phyloP scores from a whole-genome alignment of 1,140 invertebrate species.

The Heliothis virescens region DNA sequence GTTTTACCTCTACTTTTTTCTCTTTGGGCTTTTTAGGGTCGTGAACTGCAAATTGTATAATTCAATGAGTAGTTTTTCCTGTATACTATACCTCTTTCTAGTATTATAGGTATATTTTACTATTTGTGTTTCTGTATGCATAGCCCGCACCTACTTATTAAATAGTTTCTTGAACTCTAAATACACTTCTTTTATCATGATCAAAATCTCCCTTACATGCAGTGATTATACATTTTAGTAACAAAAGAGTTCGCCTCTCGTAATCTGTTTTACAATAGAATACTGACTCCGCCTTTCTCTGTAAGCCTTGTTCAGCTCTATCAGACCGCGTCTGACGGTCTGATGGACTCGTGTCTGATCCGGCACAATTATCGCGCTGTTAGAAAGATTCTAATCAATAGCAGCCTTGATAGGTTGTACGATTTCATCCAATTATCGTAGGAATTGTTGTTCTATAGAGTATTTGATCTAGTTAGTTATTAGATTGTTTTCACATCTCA shows the following conservation, averaged over 20 bases:
- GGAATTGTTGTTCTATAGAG: neutral
- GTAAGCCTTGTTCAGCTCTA: slow-evolving; percentile 3
- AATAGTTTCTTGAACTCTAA: too few species aligned
- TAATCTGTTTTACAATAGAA: slow-evolving; percentile 4
- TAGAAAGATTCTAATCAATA: slow-evolving; percentile 40
- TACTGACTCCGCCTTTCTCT: neutral
- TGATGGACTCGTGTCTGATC: slow-evolving; percentile 1
- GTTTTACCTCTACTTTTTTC: too few species aligned
- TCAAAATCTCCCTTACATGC: too few species aligned
- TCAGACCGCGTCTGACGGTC: slow-evolving; percentile 17
- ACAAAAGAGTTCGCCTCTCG: neutral
- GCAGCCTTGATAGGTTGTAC: slow-evolving; percentile 42
- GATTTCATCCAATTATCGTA: slow-evolving; percentile 48
- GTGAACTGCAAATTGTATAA: too few species aligned
- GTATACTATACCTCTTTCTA: too few species aligned
- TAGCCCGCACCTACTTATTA: too few species aligned
- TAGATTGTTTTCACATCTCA: neutral
- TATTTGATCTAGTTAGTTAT: too few species aligned
- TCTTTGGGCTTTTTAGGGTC: too few species aligned
- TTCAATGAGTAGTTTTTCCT: too few species aligned
- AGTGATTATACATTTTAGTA: neutral
- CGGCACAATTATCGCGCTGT: slow-evolving; percentile 15
- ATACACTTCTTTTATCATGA: too few species aligned
- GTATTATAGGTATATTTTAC: too few species aligned
- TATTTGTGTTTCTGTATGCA: too few species aligned